A percentile compares a stretch with the other conserved stretches of the same genome.
These are phyloP conservation scores for Himalopsyche japonica DNA, from an alignment of 2,888 invertebrate species.

Conservation along the genomic window DNA sequence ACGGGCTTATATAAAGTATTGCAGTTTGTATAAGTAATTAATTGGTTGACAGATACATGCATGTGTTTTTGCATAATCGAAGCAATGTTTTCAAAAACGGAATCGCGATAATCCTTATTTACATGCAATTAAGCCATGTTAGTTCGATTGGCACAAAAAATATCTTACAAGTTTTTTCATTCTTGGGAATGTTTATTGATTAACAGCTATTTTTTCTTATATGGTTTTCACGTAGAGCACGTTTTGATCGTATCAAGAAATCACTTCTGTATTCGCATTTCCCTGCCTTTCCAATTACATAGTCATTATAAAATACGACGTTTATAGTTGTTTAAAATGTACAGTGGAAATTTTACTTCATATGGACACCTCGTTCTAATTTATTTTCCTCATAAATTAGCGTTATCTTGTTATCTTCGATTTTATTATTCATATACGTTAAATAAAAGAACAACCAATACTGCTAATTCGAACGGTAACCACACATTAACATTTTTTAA, in stretches of 20 bases:
- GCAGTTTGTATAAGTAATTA: background rate
- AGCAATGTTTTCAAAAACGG: background rate
- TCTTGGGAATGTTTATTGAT: conserved; percentile 17
- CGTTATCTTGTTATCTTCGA: background rate
- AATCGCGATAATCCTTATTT: background rate
- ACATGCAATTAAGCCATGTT: background rate
- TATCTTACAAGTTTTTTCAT: background rate
- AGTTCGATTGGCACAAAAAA: background rate
- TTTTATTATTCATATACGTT: too few species aligned
- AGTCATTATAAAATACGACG: background rate
- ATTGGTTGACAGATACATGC: background rate
- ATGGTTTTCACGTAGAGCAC: background rate
- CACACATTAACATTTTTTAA: too few species aligned
- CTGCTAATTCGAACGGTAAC: too few species aligned
- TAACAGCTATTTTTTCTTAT: conserved; percentile 10
- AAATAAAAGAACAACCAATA: too few species aligned
- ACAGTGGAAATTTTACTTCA: background rate
- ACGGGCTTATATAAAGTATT: background rate
- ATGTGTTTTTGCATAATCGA: background rate
- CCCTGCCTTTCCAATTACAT: background rate
- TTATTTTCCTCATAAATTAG: background rate
- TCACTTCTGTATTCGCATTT: background rate
- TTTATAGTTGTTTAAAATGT: background rate
- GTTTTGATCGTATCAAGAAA: background rate
- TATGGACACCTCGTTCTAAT: background rate